phyloP scores from a whole-genome alignment of 2,113 vertebrate genomes.

The Platysternon megacephalum region DNA sequence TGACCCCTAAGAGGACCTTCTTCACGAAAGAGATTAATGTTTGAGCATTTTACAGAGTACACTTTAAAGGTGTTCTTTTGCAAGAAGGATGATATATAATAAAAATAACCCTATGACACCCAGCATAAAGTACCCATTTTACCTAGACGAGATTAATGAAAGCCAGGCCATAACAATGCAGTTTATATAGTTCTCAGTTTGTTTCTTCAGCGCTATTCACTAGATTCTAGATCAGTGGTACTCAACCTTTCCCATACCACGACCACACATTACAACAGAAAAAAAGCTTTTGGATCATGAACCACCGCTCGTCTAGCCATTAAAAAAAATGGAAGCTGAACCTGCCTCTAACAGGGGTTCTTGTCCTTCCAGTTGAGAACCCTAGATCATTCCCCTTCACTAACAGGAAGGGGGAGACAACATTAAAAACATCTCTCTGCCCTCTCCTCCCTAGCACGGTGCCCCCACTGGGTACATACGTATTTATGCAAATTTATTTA shows the following conservation, averaged over 20 bases:
- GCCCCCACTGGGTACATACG: not conserved
- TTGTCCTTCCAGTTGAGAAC: not conserved
- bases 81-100: not conserved
- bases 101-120: not conserved
- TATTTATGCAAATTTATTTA: not conserved
- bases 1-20: not conserved
- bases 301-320: not conserved
- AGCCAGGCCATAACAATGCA: not conserved
- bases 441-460: not conserved
- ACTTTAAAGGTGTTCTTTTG: not conserved
- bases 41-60: not conserved
- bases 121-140: not conserved
- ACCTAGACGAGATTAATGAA: not conserved
- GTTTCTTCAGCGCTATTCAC: not conserved
- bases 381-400: not conserved
- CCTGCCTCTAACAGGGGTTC: not conserved
- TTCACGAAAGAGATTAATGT: not conserved
- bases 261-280: not conserved
- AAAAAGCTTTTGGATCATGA: not conserved
- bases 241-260: not conserved
- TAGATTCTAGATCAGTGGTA: not conserved
- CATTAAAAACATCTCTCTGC: not conserved
- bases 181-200: not conserved
- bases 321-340: not conserved
- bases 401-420: not conserved